These are phyloP conservation scores for Macrobrachium rosenbergii DNA, from an alignment of 1,140 invertebrate genomes.

Conservation along the genomic window DNA sequence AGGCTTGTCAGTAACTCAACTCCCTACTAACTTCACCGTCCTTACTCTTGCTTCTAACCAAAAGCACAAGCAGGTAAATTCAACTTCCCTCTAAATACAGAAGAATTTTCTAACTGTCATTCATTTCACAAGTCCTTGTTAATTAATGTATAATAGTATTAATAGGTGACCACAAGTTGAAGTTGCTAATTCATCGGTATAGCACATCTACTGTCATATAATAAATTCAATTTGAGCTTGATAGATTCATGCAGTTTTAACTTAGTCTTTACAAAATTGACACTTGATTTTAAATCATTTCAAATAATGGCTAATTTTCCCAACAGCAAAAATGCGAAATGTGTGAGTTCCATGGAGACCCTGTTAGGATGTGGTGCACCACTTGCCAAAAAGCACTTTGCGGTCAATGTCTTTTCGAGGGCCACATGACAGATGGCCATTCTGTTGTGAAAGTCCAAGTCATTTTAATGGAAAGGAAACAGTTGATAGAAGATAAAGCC, in stretches of 20 bases:
- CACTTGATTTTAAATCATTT: not conserved
- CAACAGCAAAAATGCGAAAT: slow-evolving; percentile 3
- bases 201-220: not conserved
- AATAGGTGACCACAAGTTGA: too few relatives aligned
- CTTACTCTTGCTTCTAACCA: not conserved
- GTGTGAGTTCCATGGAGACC: slow-evolving; percentile 33
- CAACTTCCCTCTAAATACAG: too few relatives aligned
- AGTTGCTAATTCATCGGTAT: too few relatives aligned
- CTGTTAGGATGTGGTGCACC: slow-evolving; percentile 33
- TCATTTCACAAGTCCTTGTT: too few relatives aligned
- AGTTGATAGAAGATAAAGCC: not conserved
- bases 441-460: slow-evolving; percentile 12
- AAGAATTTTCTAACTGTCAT: too few relatives aligned
- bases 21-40: slow-evolving; percentile 34
- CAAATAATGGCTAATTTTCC: not conserved
- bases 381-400: slow-evolving; percentile 32
- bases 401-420: slow-evolving; percentile 47
- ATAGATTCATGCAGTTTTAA: not conserved
- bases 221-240: not conserved
- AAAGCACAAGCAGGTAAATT: slow-evolving; percentile 11
- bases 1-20: not conserved
- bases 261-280: not conserved
- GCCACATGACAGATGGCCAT: slow-evolving; percentile 29
- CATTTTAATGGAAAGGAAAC: slow-evolving; percentile 24
- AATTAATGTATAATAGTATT: too few relatives aligned